Evolutionary conservation across 2,797 vertebrate genomes (phyloP), one percentile per base, ranked within the genome.

Genomic region (Meda fulgida): DNA sequence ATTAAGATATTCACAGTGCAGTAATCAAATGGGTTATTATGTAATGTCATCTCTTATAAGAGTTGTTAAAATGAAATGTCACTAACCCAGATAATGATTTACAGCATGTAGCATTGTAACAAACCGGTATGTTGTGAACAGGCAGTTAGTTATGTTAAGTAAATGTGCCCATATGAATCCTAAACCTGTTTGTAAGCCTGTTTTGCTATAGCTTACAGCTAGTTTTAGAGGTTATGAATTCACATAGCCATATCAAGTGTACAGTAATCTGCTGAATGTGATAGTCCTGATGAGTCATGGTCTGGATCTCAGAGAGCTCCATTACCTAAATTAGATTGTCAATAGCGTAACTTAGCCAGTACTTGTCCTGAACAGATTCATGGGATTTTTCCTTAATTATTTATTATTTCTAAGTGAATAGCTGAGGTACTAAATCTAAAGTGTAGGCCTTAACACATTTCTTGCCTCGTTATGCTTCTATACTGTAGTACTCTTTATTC

Each of bases 221-320:
- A 65, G 55, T 26, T 72, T 72, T 55, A 66, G 21, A 69, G 63
- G 46, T 67, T 70, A 69, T 55, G n/a, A 40, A 63, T 53, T 69
- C 48, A 36, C 19, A 29, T 10, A 29, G 34, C 10, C 29, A 40
- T 16, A 55, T 60, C 23, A 29, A 31, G 70, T 46, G 38, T 65
- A 63, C 76, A 77, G 76, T 80, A 79, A 73, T 71, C 51, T 31
- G 26, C 11, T 43, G 19, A 78, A 84, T 76, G 43, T 66, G 58
- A 53, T 76, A n/a, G 79, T 67, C 31, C n/a, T 80, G 87, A 65
- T 87, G 83, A 80, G 80, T 87, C 85, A 89, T 70, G 75, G 26
- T 71, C 53, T 70, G 53, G 43, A 66, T 70, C 46, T 75, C 58
- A 18, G 26, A 29, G n/a, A 46, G 67, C 23, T 75, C 83, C 80